phyloP scores from a whole-genome alignment of 2,888 invertebrate species.

The Phania funesta region DNA sequence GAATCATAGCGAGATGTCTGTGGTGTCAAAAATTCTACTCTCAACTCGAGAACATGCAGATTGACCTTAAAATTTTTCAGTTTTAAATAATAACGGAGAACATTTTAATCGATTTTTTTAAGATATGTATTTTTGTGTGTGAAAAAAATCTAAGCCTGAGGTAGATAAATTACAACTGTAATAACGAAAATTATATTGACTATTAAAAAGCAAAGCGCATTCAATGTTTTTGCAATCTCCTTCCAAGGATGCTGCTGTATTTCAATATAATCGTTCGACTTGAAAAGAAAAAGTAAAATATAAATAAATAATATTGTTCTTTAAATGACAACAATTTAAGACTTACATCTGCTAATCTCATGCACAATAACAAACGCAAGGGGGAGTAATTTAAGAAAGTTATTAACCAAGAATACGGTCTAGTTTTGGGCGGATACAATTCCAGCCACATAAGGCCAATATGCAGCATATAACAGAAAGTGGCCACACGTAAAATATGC shows the following conservation, averaged over 20 bases:
- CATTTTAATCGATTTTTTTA: too few species aligned
- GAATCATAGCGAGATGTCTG: too few species aligned
- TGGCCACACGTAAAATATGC: conserved; percentile 71
- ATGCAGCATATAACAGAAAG: conserved; percentile 75
- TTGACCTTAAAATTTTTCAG: too few species aligned
- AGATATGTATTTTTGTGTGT: too few species aligned
- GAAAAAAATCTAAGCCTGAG: conserved; percentile 43
- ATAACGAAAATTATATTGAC: conserved; percentile 70
- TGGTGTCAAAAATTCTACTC: too few species aligned
- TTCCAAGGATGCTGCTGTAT: conserved; percentile 76
- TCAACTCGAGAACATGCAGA: too few species aligned
- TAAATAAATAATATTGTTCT: background rate
- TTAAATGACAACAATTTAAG: background rate
- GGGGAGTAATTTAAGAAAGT: conserved; percentile 71
- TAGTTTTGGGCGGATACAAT: conserved; percentile 74
- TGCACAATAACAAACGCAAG: conserved; percentile 73
- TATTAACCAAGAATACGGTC: conserved; percentile 70
- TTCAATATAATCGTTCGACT: conserved; percentile 74
- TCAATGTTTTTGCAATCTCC: conserved; percentile 75
- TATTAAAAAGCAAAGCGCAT: conserved; percentile 72
- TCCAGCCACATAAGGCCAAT: conserved; percentile 76
- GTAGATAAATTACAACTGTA: conserved; percentile 65
- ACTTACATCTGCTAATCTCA: conserved; percentile 76
- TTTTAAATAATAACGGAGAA: too few species aligned
- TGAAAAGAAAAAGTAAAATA: conserved; percentile 40